These are phyloP conservation scores for Pseudomyrmex dendroicus DNA, from an alignment of 1,140 invertebrate genomes.

Conservation along the genomic window DNA sequence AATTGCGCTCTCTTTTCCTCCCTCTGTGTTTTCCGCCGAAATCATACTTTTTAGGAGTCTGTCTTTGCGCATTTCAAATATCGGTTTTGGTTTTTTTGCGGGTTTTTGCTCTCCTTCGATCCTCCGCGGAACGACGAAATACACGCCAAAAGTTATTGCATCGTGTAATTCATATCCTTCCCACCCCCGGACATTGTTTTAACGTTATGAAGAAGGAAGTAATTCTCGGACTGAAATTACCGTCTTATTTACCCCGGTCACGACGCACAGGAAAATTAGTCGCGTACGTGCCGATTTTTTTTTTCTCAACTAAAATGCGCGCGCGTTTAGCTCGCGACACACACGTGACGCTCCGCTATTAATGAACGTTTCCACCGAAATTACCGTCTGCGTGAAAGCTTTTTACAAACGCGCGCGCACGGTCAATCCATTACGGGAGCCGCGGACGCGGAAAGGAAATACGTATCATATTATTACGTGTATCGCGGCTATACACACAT, in stretches of 20 bases:
- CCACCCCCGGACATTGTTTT: neutral
- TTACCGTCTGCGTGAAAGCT: neutral
- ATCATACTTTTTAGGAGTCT: slow-evolving; percentile 12
- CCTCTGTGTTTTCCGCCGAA: neutral
- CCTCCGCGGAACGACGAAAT: neutral
- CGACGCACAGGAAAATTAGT: slow-evolving; percentile 50
- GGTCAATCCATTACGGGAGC: slow-evolving; percentile 12
- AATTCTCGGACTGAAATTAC: neutral
- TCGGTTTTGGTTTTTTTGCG: neutral
- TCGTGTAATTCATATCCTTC: slow-evolving; percentile 13
- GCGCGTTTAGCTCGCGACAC: slow-evolving; percentile 4
- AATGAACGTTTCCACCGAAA: slow-evolving; percentile 53
- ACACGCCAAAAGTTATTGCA: neutral
- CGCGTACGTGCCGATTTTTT: slow-evolving; percentile 25
- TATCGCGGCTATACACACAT: too few species aligned
- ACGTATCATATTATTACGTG: too few species aligned
- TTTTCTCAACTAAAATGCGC: slow-evolving; percentile 21
- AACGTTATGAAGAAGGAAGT: neutral
- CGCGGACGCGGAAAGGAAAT: too few species aligned
- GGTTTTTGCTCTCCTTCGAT: neutral
- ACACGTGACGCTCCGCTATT: slow-evolving; percentile 33
- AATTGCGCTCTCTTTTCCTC: neutral
- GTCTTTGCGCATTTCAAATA: slow-evolving; percentile 8
- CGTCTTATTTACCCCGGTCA: slow-evolving; percentile 18
- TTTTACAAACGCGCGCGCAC: neutral